Conservation (phyloP, 2,113 vertebrate species). For the Cochlearius cochlearius region DNA sequence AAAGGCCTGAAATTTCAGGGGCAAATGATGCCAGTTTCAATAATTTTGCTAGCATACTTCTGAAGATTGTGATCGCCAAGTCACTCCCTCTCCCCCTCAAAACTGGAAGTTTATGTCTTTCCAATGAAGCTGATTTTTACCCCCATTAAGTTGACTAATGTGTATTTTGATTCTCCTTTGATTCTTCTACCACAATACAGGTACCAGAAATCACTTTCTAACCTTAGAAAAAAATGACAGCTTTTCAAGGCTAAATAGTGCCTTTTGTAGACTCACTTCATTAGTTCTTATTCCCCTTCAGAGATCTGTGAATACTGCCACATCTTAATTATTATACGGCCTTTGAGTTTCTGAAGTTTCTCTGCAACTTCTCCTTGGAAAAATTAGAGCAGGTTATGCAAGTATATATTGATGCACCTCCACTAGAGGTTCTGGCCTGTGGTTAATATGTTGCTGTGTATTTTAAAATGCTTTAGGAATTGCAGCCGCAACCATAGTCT, state of each 20-base stretch:
- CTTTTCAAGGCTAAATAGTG: background rate
- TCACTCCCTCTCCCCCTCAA: too few species aligned
- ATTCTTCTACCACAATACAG: background rate
- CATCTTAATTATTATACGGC: background rate
- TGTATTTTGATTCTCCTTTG: background rate
- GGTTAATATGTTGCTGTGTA: background rate
- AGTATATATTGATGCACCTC: background rate
- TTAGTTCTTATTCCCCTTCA: background rate
- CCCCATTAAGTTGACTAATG: background rate
- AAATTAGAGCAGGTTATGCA: background rate
- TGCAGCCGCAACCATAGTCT: constrained; percentile 24
- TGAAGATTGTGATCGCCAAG: background rate
- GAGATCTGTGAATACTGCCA: background rate
- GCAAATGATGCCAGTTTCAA: background rate
- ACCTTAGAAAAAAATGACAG: background rate
- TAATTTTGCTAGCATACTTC: background rate
- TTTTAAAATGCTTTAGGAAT: constrained; percentile 33
- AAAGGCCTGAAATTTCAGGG: background rate
- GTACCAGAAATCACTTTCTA: background rate
- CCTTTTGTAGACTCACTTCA: background rate
- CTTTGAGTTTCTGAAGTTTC: background rate
- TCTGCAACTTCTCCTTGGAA: background rate
- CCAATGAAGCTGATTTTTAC: background rate
- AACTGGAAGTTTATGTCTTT: background rate
- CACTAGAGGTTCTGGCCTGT: background rate